Percentiles rank a stretch among this genome's conserved stretches.
Conservation (phyloP, 2,113 vertebrate genomes). For the Lates calcarifer region DNA sequence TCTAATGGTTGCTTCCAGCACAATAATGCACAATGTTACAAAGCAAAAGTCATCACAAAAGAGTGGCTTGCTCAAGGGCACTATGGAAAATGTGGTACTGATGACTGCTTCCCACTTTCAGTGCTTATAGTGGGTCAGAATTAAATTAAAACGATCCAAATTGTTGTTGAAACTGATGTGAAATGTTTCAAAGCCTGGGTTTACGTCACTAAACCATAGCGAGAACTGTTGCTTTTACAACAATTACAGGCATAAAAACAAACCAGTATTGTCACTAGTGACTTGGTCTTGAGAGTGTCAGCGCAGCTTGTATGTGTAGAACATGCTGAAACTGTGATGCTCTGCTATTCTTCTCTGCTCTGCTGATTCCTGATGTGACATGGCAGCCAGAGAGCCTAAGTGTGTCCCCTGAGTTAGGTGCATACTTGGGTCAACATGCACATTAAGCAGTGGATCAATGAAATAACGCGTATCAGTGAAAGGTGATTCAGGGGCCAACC, state of each 20-base stretch:
- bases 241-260: not conserved
- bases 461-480: constrained; percentile 45
- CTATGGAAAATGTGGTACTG: constrained; percentile 2
- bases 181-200: not conserved
- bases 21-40: too few relatives aligned
- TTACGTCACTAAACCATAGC: not conserved
- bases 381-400: constrained; percentile 36
- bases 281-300: constrained; percentile 14
- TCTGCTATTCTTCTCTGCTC: constrained; percentile 31
- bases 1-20: too few relatives aligned
- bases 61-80: constrained; percentile 4
- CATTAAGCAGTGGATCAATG: constrained; percentile 49
- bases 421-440: constrained; percentile 32
- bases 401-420: constrained; percentile 48
- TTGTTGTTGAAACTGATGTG: not conserved
- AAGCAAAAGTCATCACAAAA: too few relatives aligned
- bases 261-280: constrained; percentile 4
- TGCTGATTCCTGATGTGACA: constrained; percentile 42
- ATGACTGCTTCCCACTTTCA: not conserved
- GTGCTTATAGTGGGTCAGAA: not conserved
- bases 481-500: constrained; percentile 56
- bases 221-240: constrained; percentile 11
- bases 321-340: constrained; percentile 18
- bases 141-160: constrained; percentile 2
- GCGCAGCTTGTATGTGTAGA: constrained; percentile 25